Conservation (phyloP, 2,888 invertebrate genomes). For the Fragum fragum region DNA sequence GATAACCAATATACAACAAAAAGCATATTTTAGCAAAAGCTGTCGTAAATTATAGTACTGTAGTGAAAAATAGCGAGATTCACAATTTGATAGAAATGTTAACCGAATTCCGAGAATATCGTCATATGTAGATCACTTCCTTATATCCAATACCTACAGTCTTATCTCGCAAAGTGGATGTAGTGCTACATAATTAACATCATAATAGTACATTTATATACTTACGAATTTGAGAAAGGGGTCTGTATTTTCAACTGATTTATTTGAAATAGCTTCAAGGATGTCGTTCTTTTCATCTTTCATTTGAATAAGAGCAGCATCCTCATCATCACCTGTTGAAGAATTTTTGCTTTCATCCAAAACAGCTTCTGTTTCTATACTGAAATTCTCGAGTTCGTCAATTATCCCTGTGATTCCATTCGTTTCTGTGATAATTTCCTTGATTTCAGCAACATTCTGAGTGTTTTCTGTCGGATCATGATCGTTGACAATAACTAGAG, state of each 20-base stretch:
- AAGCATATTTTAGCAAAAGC: too few species aligned
- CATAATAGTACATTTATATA: too few species aligned
- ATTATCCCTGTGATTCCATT: background rate
- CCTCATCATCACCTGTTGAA: background rate
- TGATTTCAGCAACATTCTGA: background rate
- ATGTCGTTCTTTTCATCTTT: conserved; percentile 9
- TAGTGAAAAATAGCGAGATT: too few species aligned
- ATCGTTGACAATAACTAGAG: conserved; percentile 23
- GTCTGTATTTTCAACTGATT: conserved; percentile 25
- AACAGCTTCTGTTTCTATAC: background rate
- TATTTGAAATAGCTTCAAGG: background rate
- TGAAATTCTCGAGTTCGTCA: conserved; percentile 17
- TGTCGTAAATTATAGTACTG: too few species aligned
- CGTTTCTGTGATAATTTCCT: background rate
- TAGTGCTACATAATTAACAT: too few species aligned
- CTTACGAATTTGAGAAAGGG: conserved; percentile 48
- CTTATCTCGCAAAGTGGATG: too few species aligned
- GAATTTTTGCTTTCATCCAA: background rate
- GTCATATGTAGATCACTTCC: too few species aligned
- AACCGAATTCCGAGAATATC: too few species aligned
- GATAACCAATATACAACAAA: too few species aligned
- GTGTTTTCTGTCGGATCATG: background rate
- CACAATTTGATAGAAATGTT: too few species aligned
- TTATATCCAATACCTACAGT: too few species aligned
- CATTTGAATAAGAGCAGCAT: conserved; percentile 10